phyloP scores from a whole-genome alignment of 2,113 vertebrate species.

The Capreolus pygargus region DNA sequence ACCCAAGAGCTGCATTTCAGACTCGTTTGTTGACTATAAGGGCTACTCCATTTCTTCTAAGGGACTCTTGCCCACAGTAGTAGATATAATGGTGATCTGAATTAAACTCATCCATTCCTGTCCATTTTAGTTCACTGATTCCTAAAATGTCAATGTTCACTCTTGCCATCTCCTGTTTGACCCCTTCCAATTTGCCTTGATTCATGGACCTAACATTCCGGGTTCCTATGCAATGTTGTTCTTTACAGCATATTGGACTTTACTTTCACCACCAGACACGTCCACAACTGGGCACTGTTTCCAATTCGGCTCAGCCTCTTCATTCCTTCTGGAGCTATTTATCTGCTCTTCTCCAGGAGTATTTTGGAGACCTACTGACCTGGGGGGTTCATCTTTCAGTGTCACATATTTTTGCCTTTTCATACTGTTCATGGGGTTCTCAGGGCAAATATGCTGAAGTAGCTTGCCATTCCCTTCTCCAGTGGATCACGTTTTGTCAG shows the following conservation, averaged over 20 bases:
- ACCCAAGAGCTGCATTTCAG: background rate
- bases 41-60: background rate
- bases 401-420: background rate
- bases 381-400: background rate
- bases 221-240: background rate
- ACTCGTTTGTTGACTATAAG: background rate
- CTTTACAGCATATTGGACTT: background rate
- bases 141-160: background rate
- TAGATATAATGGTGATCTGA: background rate
- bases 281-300: background rate
- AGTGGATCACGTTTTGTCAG: background rate
- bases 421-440: background rate
- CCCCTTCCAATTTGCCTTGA: background rate
- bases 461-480: background rate
- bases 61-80: background rate
- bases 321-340: background rate
- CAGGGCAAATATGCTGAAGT: background rate
- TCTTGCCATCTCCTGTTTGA: background rate
- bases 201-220: background rate
- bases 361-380: background rate
- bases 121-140: background rate
- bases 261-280: rapidly evolving
- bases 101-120: background rate
- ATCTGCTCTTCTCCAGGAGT: background rate
- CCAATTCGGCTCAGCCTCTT: background rate